Percentiles rank a stretch among this genome's conserved stretches.
These are phyloP conservation scores for Addax nasomaculatus DNA, from an alignment of 2,113 vertebrate species.

Conservation along the genomic window DNA sequence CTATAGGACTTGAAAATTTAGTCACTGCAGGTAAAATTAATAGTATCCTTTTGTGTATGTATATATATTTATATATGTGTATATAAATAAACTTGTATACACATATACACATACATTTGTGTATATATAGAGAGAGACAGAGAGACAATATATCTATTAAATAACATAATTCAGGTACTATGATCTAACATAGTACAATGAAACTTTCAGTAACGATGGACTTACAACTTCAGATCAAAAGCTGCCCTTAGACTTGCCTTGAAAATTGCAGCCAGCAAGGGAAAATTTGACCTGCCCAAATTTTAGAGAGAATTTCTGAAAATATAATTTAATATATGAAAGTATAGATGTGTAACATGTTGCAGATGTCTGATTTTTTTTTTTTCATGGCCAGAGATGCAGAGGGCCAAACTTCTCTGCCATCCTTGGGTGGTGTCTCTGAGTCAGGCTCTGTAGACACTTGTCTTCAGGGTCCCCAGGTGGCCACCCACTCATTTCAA, in stretches of 20 bases:
- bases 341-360: background rate
- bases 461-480: background rate
- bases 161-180: background rate
- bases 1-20: constrained; percentile 39
- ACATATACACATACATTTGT: background rate
- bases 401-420: background rate
- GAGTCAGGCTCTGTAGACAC: background rate
- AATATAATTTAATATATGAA: background rate
- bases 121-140: background rate
- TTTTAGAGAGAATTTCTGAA: background rate
- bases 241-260: background rate
- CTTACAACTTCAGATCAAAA: constrained; percentile 34
- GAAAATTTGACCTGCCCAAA: background rate
- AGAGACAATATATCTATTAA: background rate
- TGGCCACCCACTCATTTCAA: background rate
- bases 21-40: constrained; percentile 48
- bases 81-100: background rate
- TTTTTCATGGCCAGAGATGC: background rate
- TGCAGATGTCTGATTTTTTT: background rate
- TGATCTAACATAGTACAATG: background rate
- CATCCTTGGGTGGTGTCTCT: background rate
- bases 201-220: background rate
- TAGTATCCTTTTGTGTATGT: background rate
- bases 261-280: background rate
- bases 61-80: background rate